A percentile compares a stretch with the other conserved stretches of the same genome.
Evolutionary conservation across 64 coral and sea anemone genomes (phyloP).

Genomic region (Exaiptasia diaphana): DNA sequence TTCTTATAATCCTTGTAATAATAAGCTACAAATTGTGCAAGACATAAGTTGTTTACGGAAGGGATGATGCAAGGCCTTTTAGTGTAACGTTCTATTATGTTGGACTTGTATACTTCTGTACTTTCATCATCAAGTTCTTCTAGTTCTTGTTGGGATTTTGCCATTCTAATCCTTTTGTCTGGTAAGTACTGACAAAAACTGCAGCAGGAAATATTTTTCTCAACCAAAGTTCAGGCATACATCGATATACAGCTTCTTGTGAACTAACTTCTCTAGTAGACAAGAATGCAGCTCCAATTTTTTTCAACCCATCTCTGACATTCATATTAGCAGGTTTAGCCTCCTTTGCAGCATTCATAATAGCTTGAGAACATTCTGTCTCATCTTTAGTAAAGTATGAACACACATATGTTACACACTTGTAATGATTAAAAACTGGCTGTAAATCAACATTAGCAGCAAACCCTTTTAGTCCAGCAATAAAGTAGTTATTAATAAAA

Average conservation of each 20-base stretch:
- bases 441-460: slow-evolving; percentile 61
- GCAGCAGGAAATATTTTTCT: slow-evolving; percentile 9
- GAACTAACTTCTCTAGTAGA: slow-evolving; percentile 37
- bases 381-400: no score
- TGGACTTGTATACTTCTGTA: slow-evolving; percentile 16
- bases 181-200: slow-evolving; percentile 37
- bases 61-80: background rate
- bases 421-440: slow-evolving; percentile 58
- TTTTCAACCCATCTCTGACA: slow-evolving; percentile 16
- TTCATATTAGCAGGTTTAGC: slow-evolving; percentile 9
- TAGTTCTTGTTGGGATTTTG: slow-evolving; percentile 18
- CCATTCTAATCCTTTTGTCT: background rate
- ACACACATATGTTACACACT: slow-evolving; percentile 56
- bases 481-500: slow-evolving; percentile 64
- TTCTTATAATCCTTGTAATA: slow-evolving; percentile 37
- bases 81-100: slow-evolving; percentile 33
- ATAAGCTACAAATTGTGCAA: slow-evolving; percentile 20
- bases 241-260: slow-evolving; percentile 23
- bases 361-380: no score
- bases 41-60: slow-evolving; percentile 10
- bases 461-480: slow-evolving; percentile 50
- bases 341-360: slow-evolving; percentile 4
- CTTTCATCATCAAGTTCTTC: slow-evolving; percentile 28
- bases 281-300: background rate
- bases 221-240: slow-evolving; percentile 29